Conservation (phyloP, 1,140 invertebrate genomes). For the Orius insidiosus region DNA sequence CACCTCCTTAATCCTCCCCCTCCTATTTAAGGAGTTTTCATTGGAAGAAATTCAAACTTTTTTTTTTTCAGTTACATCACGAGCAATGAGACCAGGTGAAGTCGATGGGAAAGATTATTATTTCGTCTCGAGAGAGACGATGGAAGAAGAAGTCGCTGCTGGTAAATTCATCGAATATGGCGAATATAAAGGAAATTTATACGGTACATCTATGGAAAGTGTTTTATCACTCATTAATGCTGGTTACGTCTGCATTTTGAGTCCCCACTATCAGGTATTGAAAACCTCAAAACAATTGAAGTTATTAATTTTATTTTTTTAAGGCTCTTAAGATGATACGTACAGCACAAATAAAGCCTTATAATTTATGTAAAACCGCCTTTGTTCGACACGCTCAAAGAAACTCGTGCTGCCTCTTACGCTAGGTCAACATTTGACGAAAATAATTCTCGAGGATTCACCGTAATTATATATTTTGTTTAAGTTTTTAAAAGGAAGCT, state of each 20-base stretch:
- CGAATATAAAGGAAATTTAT: conserved; percentile 92
- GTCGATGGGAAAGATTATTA: conserved; percentile 88
- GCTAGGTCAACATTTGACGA: conserved; percentile 83
- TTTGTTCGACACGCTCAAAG: conserved; percentile 62
- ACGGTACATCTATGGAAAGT: conserved; percentile 83
- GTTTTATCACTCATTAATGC: conserved; percentile 73
- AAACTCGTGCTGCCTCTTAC: conserved; percentile 58
- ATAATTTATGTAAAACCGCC: conserved; percentile 91
- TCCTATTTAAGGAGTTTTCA: too few relatives aligned
- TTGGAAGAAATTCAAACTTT: neutral
- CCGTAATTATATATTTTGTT: conserved; percentile 33
- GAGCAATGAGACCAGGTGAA: conserved; percentile 65
- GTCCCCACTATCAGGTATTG: conserved; percentile 67
- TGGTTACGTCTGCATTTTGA: conserved; percentile 82
- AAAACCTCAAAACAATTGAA: neutral
- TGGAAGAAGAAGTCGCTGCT: conserved; percentile 77
- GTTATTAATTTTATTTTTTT: conserved; percentile 15
- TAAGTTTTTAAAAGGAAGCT: conserved; percentile 3
- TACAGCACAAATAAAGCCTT: conserved; percentile 81
- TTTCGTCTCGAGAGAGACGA: conserved; percentile 73
- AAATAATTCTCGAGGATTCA: conserved; percentile 71
- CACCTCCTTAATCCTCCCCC: too few relatives aligned
- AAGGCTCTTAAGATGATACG: conserved; percentile 85
- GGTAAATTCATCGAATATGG: conserved; percentile 93
- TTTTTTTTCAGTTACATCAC: conserved; percentile 62